phyloP scores from a whole-genome alignment of 2,888 invertebrate genomes.

The Geotrupes spiniger region DNA sequence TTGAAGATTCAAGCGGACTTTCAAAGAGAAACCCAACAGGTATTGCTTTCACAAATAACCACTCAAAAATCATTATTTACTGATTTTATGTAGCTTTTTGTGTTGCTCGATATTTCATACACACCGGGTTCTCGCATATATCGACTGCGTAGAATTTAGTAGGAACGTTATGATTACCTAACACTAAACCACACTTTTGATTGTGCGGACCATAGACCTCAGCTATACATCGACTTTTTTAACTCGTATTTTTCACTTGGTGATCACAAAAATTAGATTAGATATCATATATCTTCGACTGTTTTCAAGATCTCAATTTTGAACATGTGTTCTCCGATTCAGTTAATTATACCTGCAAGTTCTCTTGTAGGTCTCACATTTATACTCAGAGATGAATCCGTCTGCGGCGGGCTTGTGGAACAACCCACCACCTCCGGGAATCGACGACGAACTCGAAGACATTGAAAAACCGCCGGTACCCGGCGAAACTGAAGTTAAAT shows the following conservation, averaged over 20 bases:
- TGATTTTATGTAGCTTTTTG: conserved; percentile 11
- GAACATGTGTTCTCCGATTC: conserved; percentile 38
- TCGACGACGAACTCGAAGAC: conserved; percentile 37
- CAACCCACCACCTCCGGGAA: conserved; percentile 49
- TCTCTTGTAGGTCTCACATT: conserved; percentile 51
- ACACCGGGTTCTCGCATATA: conserved; percentile 7
- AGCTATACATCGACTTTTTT: not conserved
- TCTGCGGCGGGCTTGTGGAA: conserved; percentile 39
- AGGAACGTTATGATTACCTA: conserved; percentile 28
- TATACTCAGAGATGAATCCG: conserved; percentile 39
- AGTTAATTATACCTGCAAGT: conserved; percentile 53
- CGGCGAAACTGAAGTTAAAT: conserved; percentile 25
- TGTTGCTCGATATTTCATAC: conserved; percentile 12
- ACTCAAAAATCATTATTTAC: conserved; percentile 6
- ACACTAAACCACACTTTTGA: conserved; percentile 12
- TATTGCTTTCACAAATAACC: conserved; percentile 12
- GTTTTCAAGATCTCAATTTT: conserved; percentile 38
- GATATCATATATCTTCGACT: conserved; percentile 14
- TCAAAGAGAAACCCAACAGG: conserved; percentile 9
- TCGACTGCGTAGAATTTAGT: conserved; percentile 8
- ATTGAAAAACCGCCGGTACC: conserved; percentile 9
- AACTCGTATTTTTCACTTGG: not conserved
- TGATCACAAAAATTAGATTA: not conserved
- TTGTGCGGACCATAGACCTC: not conserved
- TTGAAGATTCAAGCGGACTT: conserved; percentile 9